Conservation (phyloP, 2,113 vertebrate genomes). For the Thalassarche chlororhynchos region DNA sequence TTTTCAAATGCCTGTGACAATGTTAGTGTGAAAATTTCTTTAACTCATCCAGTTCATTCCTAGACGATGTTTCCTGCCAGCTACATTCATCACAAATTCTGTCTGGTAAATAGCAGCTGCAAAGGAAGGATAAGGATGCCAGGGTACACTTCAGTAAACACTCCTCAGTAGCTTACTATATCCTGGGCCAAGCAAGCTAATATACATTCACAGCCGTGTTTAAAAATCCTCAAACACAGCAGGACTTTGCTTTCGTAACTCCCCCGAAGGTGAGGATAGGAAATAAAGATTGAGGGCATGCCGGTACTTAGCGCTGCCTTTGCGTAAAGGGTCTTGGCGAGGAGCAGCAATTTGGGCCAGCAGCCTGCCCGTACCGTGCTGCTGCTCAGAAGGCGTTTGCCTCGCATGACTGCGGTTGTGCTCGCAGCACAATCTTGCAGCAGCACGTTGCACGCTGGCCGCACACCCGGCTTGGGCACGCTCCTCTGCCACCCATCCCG, state of each 20-base stretch:
- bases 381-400: fast-evolving
- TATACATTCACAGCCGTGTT: not conserved
- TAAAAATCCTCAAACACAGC: not conserved
- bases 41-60: slow-evolving; percentile 58
- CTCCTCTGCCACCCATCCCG: not conserved
- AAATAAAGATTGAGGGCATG: not conserved
- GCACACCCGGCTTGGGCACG: fast-evolving
- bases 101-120: slow-evolving; percentile 83
- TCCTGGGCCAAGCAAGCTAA: slow-evolving; percentile 7
- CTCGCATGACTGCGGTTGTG: fast-evolving
- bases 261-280: not conserved
- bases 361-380: fast-evolving
- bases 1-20: slow-evolving; percentile 41
- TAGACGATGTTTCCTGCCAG: slow-evolving; percentile 54
- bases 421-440: fast-evolving
- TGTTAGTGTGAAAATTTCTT: slow-evolving; percentile 56
- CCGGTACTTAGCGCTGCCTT: not conserved
- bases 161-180: slow-evolving; percentile 11
- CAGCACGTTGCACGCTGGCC: not conserved
- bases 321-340: fast-evolving
- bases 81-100: slow-evolving; percentile 72
- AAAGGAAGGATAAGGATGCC: slow-evolving; percentile 78
- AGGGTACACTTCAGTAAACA: slow-evolving; percentile 66
- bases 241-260: not conserved
- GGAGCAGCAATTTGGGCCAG: not conserved